Evolutionary conservation across 2,113 vertebrate genomes (phyloP).

Genomic region (Ondatra zibethicus): DNA sequence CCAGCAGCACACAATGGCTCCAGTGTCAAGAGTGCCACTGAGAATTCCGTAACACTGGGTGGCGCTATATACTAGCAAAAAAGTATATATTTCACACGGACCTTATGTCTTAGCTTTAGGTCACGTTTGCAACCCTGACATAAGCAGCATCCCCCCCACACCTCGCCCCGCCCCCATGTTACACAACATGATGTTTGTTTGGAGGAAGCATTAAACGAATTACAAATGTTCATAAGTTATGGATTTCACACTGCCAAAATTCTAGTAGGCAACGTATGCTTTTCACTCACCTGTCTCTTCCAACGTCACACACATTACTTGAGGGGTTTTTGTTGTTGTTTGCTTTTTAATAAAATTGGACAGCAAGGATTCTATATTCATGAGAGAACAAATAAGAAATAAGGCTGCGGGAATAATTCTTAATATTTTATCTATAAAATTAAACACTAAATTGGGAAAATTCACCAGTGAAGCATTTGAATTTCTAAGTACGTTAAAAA

Average conservation of each 20-base stretch:
- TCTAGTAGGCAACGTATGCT: background rate
- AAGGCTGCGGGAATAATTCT: background rate
- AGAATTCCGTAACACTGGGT: constrained; percentile 76
- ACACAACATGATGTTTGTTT: constrained; percentile 20
- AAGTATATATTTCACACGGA: constrained; percentile 30
- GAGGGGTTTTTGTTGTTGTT: background rate
- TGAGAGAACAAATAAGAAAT: background rate
- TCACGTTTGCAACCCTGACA: constrained; percentile 43
- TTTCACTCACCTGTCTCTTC: background rate
- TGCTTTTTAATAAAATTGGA: background rate
- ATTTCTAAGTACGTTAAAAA: background rate
- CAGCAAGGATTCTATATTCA: background rate
- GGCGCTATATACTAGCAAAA: constrained; percentile 77
- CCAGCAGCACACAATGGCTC: background rate
- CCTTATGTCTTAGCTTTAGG: constrained; percentile 48
- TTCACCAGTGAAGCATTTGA: background rate
- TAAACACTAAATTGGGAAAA: background rate
- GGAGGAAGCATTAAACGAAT: background rate
- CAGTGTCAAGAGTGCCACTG: background rate
- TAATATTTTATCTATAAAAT: background rate
- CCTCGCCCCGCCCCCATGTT: constrained; percentile 46
- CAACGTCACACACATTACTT: background rate
- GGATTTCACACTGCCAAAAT: background rate
- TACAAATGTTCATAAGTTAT: background rate
- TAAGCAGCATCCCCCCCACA: background rate